phyloP scores from a whole-genome alignment of 2,113 vertebrate genomes.

The Tretioscincus oriximinensis region DNA sequence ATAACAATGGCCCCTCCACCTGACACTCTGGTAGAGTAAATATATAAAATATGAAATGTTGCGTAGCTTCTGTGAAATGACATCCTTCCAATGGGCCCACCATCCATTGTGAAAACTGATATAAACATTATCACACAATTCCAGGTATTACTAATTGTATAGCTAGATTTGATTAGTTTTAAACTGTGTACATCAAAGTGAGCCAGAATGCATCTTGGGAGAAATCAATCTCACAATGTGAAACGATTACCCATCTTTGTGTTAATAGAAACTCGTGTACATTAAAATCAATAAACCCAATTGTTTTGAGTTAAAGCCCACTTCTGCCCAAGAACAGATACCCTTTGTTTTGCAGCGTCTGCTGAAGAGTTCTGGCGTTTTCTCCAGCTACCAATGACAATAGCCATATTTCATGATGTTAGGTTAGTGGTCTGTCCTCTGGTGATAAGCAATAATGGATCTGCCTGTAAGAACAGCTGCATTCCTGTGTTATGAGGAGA shows the following conservation, averaged over 20 bases:
- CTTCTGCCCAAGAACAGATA: constrained; percentile 48
- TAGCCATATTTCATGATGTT: constrained; percentile 85
- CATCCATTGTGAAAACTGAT: neutral
- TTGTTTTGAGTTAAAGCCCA: constrained; percentile 65
- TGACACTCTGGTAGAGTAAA: neutral
- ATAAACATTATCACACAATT: neutral
- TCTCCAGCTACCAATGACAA: constrained; percentile 78
- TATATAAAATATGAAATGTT: neutral
- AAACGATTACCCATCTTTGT: constrained; percentile 67
- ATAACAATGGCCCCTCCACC: neutral
- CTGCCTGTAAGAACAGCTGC: constrained; percentile 76
- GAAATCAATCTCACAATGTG: constrained; percentile 43
- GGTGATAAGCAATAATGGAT: constrained; percentile 97
- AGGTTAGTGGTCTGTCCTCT: constrained; percentile 78
- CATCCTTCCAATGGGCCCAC: neutral
- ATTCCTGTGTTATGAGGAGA: constrained; percentile 74
- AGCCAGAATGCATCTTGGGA: constrained; percentile 19
- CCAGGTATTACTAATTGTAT: neutral
- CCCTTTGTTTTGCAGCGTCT: constrained; percentile 39
- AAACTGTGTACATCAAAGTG: neutral
- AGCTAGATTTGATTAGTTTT: constrained; percentile 4
- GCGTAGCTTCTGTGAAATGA: neutral
- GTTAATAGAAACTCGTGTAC: constrained; percentile 47
- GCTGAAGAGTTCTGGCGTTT: constrained; percentile 40
- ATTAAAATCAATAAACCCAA: constrained; percentile 69